Percentiles rank a stretch among this genome's conserved stretches.
phyloP scores from a whole-genome alignment of 2,888 invertebrate genomes.

The Drosophila barbarae region DNA sequence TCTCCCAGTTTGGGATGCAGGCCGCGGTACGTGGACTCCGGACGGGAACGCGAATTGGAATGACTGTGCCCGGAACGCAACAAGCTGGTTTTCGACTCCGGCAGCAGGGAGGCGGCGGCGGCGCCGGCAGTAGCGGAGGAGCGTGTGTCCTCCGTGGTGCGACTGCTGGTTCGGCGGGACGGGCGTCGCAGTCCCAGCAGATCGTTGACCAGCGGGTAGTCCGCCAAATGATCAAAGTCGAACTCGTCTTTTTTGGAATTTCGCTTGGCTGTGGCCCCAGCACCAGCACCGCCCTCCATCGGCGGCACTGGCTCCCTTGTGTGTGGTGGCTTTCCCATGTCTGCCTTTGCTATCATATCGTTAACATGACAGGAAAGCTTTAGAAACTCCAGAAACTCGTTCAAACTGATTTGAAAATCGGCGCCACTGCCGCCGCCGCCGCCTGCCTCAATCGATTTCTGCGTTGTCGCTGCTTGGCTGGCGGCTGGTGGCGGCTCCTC shows the following conservation, averaged over 20 bases:
- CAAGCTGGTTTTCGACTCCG: conserved; percentile 33
- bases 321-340: conserved; percentile 57
- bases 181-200: conserved; percentile 58
- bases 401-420: conserved; percentile 75
- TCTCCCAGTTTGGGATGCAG: conserved; percentile 76
- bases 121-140: neutral
- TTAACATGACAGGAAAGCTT: conserved; percentile 79
- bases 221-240: conserved; percentile 75
- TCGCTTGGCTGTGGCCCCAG: conserved; percentile 38
- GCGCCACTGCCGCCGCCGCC: conserved; percentile 18
- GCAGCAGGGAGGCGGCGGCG: conserved; percentile 12
- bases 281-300: conserved; percentile 42
- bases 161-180: conserved; percentile 11
- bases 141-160: conserved; percentile 29
- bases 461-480: conserved; percentile 13
- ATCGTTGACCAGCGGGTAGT: conserved; percentile 76
- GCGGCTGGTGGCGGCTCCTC: conserved; percentile 35
- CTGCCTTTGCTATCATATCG: conserved; percentile 76
- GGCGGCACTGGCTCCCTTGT: conserved; percentile 58
- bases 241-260: conserved; percentile 63
- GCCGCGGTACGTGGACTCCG: conserved; percentile 36
- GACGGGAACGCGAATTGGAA: conserved; percentile 22
- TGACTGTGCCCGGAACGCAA: conserved; percentile 45
- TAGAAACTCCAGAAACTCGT: conserved; percentile 79
- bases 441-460: conserved; percentile 29